Evolutionary conservation across 2,797 vertebrate species (phyloP).

Genomic region (Masticophis lateralis): DNA sequence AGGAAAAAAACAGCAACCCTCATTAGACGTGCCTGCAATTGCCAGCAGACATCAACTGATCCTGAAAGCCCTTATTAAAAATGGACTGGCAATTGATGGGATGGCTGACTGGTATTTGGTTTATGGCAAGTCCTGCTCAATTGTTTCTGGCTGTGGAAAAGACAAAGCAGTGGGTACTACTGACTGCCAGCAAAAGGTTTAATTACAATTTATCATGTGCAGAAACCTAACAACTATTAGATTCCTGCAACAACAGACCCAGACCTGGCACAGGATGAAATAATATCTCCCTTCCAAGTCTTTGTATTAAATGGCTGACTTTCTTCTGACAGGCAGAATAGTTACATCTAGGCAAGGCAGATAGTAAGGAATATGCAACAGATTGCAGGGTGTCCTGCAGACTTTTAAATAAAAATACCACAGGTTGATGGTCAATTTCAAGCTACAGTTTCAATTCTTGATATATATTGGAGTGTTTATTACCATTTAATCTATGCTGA

Average conservation of each 20-base stretch:
- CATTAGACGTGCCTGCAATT: background rate
- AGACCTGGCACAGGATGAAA: background rate
- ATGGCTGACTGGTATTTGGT: background rate
- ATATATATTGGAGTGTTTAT: background rate
- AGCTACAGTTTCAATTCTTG: background rate
- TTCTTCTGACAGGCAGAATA: background rate
- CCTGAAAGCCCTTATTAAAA: slow-evolving; percentile 8
- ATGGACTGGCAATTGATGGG: background rate
- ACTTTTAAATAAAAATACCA: background rate
- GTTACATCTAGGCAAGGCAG: background rate
- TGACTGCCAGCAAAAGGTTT: slow-evolving; percentile 13
- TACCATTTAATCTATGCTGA: background rate
- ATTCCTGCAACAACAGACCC: slow-evolving; percentile 3
- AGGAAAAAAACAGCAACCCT: background rate
- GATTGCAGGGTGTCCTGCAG: background rate
- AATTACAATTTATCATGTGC: background rate
- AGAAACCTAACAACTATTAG: slow-evolving; percentile 22
- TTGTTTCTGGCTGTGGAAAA: background rate
- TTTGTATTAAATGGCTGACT: background rate
- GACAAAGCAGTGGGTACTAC: slow-evolving; percentile 10
- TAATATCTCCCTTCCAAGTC: background rate
- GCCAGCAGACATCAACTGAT: background rate
- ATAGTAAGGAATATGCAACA: background rate
- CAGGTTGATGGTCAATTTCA: background rate
- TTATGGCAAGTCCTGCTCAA: slow-evolving; percentile 6